Conservation (phyloP, 1,140 invertebrate genomes). For the Neotoxoptera formosana region DNA sequence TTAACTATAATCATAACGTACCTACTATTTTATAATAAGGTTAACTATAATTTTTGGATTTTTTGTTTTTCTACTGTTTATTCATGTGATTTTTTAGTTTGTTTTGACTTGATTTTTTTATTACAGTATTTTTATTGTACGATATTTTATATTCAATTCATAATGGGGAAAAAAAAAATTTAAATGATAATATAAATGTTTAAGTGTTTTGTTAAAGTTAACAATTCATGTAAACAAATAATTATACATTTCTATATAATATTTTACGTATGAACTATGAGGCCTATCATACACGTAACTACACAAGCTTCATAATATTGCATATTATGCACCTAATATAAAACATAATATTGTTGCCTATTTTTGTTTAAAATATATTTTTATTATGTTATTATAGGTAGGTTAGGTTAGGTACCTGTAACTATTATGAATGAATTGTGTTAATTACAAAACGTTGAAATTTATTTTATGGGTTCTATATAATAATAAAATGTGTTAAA, state of each 20-base stretch:
- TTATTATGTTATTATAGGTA: neutral
- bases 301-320: neutral
- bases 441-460: neutral
- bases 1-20: no score
- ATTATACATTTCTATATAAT: neutral
- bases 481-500: neutral
- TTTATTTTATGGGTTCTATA: no score
- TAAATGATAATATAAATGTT: neutral
- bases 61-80: no score
- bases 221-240: neutral
- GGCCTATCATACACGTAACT: neutral
- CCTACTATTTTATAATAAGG: no score
- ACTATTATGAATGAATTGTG: neutral
- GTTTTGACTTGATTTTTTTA: no score
- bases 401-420: neutral
- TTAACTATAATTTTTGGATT: no score
- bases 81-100: no score
- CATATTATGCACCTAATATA: neutral
- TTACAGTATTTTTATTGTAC: no score
- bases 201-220: neutral
- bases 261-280: neutral
- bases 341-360: neutral
- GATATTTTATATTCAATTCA: neutral
- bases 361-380: neutral
- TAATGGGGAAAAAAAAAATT: neutral